Conservation (phyloP, 2,888 invertebrate genomes). For the Zygaena filipendulae region DNA sequence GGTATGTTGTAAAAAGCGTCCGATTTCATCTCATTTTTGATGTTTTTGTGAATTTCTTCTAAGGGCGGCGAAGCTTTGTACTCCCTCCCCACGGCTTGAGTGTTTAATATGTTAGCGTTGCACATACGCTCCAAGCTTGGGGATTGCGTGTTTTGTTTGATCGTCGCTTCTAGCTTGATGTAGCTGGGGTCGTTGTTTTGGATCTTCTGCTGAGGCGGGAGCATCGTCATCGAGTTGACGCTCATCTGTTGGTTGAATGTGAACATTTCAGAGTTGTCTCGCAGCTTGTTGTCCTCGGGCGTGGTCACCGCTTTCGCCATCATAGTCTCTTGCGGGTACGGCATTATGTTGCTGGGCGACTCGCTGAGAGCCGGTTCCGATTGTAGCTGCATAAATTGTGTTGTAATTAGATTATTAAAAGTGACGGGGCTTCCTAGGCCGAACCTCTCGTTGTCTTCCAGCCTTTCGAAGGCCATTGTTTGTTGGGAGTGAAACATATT, state of each 20-base stretch:
- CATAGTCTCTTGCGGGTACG: conserved; percentile 43
- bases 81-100: conserved; percentile 36
- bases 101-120: conserved; percentile 44
- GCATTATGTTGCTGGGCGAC: conserved; percentile 41
- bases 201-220: conserved; percentile 47
- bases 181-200: conserved; percentile 51
- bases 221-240: conserved; percentile 43
- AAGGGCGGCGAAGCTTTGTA: conserved; percentile 58
- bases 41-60: conserved; percentile 56
- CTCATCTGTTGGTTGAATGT: conserved; percentile 51
- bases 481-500: conserved; percentile 63
- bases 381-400: conserved; percentile 56
- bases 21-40: conserved; percentile 58
- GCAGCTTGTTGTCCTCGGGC: conserved; percentile 37
- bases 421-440: conserved; percentile 50
- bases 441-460: conserved; percentile 53
- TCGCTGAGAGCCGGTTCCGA: conserved; percentile 46
- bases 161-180: conserved; percentile 55
- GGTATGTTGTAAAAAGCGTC: conserved; percentile 47
- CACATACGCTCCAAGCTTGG: conserved; percentile 57
- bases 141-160: conserved; percentile 58
- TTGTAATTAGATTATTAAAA: conserved; percentile 55
- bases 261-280: conserved; percentile 42
- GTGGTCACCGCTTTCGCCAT: conserved; percentile 37
- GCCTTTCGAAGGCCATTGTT: conserved; percentile 54